Percentiles rank a stretch among this genome's conserved stretches.
Conservation (phyloP, 2,113 vertebrate species). For the Oncorhynchus masou region DNA sequence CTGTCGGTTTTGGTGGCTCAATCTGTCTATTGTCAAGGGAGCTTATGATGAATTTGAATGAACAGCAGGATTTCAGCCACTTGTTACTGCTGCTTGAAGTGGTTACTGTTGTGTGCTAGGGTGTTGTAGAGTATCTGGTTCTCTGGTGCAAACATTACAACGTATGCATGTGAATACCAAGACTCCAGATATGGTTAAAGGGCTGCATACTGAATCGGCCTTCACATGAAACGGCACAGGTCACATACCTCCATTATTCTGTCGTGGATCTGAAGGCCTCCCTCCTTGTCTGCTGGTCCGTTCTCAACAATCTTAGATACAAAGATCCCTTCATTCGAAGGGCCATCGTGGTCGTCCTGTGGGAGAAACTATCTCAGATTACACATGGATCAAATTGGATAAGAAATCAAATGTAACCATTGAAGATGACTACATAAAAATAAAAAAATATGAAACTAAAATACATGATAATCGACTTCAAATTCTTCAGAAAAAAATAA, state of each 20-base stretch:
- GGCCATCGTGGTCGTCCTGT: constrained; percentile 88
- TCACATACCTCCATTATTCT: constrained; percentile 91
- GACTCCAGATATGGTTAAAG: not conserved
- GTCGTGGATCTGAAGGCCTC: constrained; percentile 93
- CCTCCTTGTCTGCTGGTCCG: constrained; percentile 92
- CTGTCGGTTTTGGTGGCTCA: constrained; percentile 32
- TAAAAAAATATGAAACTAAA: not conserved
- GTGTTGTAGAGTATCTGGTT: constrained; percentile 18
- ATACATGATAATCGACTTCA: too few relatives aligned
- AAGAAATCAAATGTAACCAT: not conserved
- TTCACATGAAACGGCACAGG: constrained; percentile 4
- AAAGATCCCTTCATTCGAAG: constrained; percentile 93
- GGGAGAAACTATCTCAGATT: constrained; percentile 38
- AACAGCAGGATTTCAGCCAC: constrained; percentile 35
- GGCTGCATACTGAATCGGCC: not conserved
- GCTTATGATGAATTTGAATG: constrained; percentile 35
- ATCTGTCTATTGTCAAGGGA: constrained; percentile 36
- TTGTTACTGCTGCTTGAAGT: constrained; percentile 26
- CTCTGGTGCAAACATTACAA: constrained; percentile 7
- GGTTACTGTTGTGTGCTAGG: constrained; percentile 19
- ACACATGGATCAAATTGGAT: constrained; percentile 5
- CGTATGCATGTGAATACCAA: constrained; percentile 5
- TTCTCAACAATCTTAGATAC: constrained; percentile 93
- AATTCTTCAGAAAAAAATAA: too few relatives aligned
- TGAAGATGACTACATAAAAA: not conserved